These are phyloP conservation scores for Megaptera novaeangliae DNA, from an alignment of 2,113 vertebrate species.

Conservation along the genomic window DNA sequence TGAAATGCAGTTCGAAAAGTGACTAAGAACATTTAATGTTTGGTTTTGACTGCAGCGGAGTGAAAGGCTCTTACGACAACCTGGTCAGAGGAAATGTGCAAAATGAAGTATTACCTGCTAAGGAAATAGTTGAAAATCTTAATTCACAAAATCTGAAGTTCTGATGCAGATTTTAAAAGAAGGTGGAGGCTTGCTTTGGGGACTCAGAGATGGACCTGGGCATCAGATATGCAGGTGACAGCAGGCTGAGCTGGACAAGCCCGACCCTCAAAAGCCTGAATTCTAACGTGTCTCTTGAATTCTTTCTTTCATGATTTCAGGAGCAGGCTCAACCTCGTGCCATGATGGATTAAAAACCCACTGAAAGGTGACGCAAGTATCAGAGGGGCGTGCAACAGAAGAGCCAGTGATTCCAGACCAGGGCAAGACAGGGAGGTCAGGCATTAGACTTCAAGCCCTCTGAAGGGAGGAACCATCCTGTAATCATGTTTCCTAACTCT, in stretches of 20 bases:
- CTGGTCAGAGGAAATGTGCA: neutral
- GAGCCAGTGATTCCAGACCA: neutral
- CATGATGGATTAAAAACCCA: neutral
- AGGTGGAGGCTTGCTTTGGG: too few relatives aligned
- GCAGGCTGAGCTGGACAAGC: rapidly evolving
- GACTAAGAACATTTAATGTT: neutral
- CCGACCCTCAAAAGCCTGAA: neutral
- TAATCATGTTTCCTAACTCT: neutral
- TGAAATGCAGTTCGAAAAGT: neutral
- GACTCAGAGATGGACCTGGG: too few relatives aligned
- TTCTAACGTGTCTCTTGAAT: neutral
- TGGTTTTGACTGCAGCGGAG: neutral
- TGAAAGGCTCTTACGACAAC: neutral
- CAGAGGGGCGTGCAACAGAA: neutral
- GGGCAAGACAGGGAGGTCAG: rapidly evolving
- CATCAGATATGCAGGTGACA: rapidly evolving
- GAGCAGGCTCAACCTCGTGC: neutral
- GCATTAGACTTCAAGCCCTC: neutral
- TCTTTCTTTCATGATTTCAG: neutral
- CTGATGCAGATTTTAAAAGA: neutral
- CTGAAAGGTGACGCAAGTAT: neutral
- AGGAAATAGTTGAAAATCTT: neutral
- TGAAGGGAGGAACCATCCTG: rapidly evolving
- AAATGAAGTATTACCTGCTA: neutral
- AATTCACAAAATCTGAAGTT: neutral